These are phyloP conservation scores for Tenodera sinensis DNA, from an alignment of 2,888 invertebrate genomes.

Conservation along the genomic window DNA sequence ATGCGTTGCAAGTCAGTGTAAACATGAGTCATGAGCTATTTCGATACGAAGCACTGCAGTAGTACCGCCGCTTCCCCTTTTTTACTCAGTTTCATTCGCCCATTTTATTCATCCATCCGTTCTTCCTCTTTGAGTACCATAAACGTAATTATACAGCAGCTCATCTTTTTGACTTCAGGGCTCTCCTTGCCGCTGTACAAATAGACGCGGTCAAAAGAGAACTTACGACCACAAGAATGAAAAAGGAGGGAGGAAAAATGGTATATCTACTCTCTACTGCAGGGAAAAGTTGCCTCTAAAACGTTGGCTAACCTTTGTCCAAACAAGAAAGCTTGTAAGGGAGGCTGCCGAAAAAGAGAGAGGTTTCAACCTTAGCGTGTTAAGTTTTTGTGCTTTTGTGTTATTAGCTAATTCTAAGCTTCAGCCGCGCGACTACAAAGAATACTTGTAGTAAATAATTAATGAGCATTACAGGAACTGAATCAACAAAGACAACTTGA, in stretches of 20 bases:
- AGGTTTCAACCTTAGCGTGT: not conserved
- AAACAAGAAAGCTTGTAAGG: not conserved
- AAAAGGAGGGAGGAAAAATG: not conserved
- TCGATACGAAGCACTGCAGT: constrained; percentile 1
- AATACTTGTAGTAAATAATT: not conserved
- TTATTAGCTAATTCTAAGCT: not conserved
- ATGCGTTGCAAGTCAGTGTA: constrained; percentile 7
- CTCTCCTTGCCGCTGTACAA: constrained; percentile 1
- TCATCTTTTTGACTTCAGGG: constrained; percentile 17
- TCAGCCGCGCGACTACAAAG: not conserved
- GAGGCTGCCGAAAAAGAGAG: not conserved
- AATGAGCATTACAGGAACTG: not conserved
- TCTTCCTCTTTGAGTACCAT: constrained; percentile 9
- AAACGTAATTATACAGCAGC: constrained; percentile 8
- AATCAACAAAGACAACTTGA: too few species aligned
- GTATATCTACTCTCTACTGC: not conserved
- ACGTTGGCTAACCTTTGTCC: not conserved
- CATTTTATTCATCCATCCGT: not conserved
- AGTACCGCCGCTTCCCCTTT: not conserved
- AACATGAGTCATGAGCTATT: constrained; percentile 15
- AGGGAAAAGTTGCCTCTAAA: not conserved
- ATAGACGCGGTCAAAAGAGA: constrained; percentile 4
- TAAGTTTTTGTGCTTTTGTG: not conserved
- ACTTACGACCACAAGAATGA: not conserved
- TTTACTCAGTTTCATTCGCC: not conserved